Conservation (phyloP, 2,113 vertebrate species). For the Ovis aries region ARS-UI_Ramb_v3.0 NC_056077.1:34765501-34766000, state of each 20-base stretch:
- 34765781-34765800: background rate
- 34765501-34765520: background rate
- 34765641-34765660: background rate
- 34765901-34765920: background rate
- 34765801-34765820: background rate
- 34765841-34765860: background rate
- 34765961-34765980: background rate
- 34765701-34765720: background rate
- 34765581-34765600: slow-evolving; percentile 92
- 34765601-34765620: accelerated
- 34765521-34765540: slow-evolving; percentile 72
- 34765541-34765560: slow-evolving; percentile 93
- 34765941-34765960: background rate
- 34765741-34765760: background rate
- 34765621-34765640: accelerated
- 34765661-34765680: background rate
- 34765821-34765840: background rate
- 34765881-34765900: background rate
- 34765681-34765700: background rate
- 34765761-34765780: background rate
- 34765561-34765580: slow-evolving; percentile 98
- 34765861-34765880: background rate
- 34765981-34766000: background rate
- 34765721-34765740: background rate
- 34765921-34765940: background rate